Conservation (phyloP, 2,797 vertebrate species). For the Podarcis siculus region DNA sequence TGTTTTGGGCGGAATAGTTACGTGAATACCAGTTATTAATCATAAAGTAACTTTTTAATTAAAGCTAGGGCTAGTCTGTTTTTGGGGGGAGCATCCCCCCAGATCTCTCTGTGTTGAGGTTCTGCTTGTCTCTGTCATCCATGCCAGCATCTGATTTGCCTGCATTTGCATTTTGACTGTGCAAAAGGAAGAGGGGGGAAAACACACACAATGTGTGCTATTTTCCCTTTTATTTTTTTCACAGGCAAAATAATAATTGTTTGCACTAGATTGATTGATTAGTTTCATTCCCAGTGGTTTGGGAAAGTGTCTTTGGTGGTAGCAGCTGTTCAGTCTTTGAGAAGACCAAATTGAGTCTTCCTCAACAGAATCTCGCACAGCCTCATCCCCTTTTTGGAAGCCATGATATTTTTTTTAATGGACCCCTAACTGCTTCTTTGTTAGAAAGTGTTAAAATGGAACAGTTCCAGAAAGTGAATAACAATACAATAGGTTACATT, state of each 20-base stretch:
- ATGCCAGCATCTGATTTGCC: slow-evolving; percentile 76
- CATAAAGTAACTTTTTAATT: slow-evolving; percentile 68
- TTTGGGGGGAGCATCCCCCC: slow-evolving; percentile 65
- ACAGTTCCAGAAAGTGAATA: slow-evolving; percentile 59
- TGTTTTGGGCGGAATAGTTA: slow-evolving; percentile 23
- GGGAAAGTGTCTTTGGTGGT: slow-evolving; percentile 63
- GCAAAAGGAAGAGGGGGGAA: slow-evolving; percentile 49
- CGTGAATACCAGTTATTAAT: slow-evolving; percentile 67
- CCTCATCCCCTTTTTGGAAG: slow-evolving; percentile 60
- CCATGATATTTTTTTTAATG: slow-evolving; percentile 24
- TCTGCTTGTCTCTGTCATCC: slow-evolving; percentile 62
- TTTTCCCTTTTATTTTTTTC: slow-evolving; percentile 60
- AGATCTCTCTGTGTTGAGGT: slow-evolving; percentile 64
- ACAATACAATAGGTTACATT: slow-evolving; percentile 60
- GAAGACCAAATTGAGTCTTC: slow-evolving; percentile 79
- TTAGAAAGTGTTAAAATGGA: slow-evolving; percentile 60
- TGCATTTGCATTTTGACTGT: slow-evolving; percentile 81
- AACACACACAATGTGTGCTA: slow-evolving; percentile 62
- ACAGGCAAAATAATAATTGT: slow-evolving; percentile 68
- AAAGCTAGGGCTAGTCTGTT: slow-evolving; percentile 54
- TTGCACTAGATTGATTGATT: slow-evolving; percentile 55
- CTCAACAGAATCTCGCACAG: slow-evolving; percentile 67
- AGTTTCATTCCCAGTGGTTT: slow-evolving; percentile 67
- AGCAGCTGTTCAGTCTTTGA: slow-evolving; percentile 65
- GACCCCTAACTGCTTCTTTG: slow-evolving; percentile 31